A percentile compares a stretch with the other conserved stretches of the same genome.
Evolutionary conservation across 2,888 invertebrate species (phyloP).

Genomic region (Drosophila kokeensis): DNA sequence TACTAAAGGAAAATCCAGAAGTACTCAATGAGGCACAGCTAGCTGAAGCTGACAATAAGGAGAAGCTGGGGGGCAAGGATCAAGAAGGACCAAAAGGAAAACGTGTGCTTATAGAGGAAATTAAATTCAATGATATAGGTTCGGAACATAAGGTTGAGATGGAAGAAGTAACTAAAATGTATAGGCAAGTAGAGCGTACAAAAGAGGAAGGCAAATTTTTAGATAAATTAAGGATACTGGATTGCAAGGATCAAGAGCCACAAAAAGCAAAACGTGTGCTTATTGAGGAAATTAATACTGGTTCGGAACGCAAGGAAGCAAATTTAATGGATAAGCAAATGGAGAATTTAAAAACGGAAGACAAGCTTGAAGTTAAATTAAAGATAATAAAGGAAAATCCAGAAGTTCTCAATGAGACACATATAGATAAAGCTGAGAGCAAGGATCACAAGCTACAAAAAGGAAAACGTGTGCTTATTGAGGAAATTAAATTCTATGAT

Average conservation of each 20-base stretch:
- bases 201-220: neutral
- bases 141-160: too few species aligned
- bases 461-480: conserved; percentile 39
- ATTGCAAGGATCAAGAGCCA: neutral
- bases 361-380: neutral
- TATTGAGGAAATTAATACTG: conserved; percentile 40
- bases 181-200: too few species aligned
- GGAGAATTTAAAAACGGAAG: neutral
- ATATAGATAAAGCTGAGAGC: neutral
- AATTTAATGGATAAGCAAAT: neutral
- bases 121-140: neutral
- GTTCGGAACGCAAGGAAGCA: neutral
- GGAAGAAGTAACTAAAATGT: too few species aligned
- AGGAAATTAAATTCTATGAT: conserved; percentile 26
- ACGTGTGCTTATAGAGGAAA: neutral
- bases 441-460: neutral
- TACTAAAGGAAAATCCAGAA: conserved; percentile 26
- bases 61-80: neutral
- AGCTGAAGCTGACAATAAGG: neutral
- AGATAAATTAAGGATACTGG: conserved; percentile 13
- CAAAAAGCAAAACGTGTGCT: conserved; percentile 23
- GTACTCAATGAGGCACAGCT: neutral
- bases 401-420: neutral
- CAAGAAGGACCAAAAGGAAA: neutral
- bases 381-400: conserved; percentile 24